Evolutionary conservation across 2,113 vertebrate genomes (phyloP), one percentile per base, ranked within the genome.

Genomic region (Labeo catla): DNA sequence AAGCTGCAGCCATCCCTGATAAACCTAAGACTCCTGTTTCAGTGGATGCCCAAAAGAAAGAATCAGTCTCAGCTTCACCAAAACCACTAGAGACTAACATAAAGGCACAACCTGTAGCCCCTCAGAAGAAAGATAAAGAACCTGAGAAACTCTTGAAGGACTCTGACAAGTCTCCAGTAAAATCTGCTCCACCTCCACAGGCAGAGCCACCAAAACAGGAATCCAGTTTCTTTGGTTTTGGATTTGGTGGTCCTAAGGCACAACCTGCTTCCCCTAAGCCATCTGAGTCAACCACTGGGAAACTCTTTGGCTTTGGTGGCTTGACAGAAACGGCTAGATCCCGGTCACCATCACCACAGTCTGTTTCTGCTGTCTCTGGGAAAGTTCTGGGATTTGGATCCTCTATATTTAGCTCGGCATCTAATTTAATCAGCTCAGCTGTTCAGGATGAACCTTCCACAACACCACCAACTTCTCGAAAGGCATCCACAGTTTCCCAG

Each of bases 171-270:
- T 81, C 68, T 28, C 90, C 91, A 66, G 21, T 89, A 76, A 95
- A 91, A 86, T 74, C 93, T 85, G 87, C 87, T 66, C 93, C 93
- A 88, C 86, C 3, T 9, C 43, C 47, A 0, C 73, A 86, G 65
- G 9, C 92, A 49, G 83, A 89, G 36, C 88, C 89, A 0, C 88
- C 91, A 68, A 96, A 96, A 34, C 96, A 95, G 85, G 92, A 89
- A 72, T 95, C n/a, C 88, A 95, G 92, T 93, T 95, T 93, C 21
- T 97, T 98, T 89, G 95, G 95, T 88, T 96, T 98, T 91, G 96
- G 95, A 59, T 89, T 97, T 86, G 96, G 96, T 81, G 91, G 95
- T 87, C 83, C 76, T 61, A 94, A 95, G 92, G 89, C 94, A 79
- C 96, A 97, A 85, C 93, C 95, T 0, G 92, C 95, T 23, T 93